Evolutionary conservation across 2,797 vertebrate species (phyloP).

Genomic region (Peromyscus aztecus): DNA sequence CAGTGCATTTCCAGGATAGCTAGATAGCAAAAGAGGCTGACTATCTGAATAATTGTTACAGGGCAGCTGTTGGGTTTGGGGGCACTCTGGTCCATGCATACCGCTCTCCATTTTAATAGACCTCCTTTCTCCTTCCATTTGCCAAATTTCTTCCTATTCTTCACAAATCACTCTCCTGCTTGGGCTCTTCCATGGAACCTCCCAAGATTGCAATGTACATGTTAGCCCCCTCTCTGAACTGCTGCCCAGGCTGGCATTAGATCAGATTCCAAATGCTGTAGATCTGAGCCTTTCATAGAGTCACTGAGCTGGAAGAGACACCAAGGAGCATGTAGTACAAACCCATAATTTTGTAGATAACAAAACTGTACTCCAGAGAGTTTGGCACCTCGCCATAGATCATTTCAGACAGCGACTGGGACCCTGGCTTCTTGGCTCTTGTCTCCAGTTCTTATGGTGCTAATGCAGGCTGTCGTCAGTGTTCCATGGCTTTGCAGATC

Average conservation of each 20-base stretch:
- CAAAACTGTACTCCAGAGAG: constrained; percentile 45
- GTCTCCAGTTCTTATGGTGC: neutral
- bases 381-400: constrained; percentile 52
- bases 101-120: neutral
- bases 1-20: neutral
- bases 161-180: neutral
- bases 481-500: neutral
- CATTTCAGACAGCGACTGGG: constrained; percentile 24
- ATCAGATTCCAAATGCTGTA: constrained; percentile 69
- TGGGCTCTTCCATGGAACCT: neutral
- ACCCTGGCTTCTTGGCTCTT: constrained; percentile 35
- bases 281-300: constrained; percentile 68
- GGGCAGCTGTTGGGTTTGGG: neutral
- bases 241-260: constrained; percentile 70
- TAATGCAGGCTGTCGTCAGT: neutral
- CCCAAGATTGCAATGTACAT: neutral
- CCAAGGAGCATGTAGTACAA: constrained; percentile 33
- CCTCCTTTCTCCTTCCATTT: neutral
- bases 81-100: neutral
- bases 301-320: constrained; percentile 54
- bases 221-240: constrained; percentile 74
- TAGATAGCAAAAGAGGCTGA: neutral
- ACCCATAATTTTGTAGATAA: constrained; percentile 71
- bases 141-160: constrained; percentile 13
- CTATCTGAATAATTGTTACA: neutral